phyloP scores from a whole-genome alignment of 2,888 invertebrate species.

The Erannis defoliaria region DNA sequence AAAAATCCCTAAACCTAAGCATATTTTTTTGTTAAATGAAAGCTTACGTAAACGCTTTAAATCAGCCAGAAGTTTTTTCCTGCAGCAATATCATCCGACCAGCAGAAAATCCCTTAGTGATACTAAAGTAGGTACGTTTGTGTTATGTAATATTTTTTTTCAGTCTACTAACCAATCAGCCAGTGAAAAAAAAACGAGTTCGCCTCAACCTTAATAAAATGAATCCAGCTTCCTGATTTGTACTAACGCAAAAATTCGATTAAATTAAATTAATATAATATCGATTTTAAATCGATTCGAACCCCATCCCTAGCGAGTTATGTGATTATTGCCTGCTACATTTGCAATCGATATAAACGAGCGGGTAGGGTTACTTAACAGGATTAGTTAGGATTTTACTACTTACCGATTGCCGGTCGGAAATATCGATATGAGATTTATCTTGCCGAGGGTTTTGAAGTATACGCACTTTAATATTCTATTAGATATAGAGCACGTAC shows the following conservation, averaged over 20 bases:
- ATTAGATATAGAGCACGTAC: neutral
- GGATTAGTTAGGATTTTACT: conserved; percentile 28
- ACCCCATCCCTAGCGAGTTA: conserved; percentile 19
- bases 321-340: conserved; percentile 34
- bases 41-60: no score
- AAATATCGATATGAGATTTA: conserved; percentile 9
- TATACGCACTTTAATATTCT: neutral
- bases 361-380: conserved; percentile 24
- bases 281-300: conserved; percentile 4
- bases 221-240: neutral
- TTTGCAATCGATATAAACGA: conserved; percentile 28
- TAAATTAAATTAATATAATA: neutral
- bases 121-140: no score
- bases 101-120: no score
- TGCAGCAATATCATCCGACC: no score
- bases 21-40: no score
- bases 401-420: conserved; percentile 2
- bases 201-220: neutral
- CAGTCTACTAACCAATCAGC: no score
- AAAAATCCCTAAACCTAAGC: no score
- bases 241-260: neutral
- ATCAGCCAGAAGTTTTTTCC: no score
- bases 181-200: neutral
- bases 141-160: no score
- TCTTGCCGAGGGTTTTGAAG: conserved; percentile 4